Evolutionary conservation across 2,797 vertebrate species (phyloP).

Genomic region (Cryptoprocta ferox): DNA sequence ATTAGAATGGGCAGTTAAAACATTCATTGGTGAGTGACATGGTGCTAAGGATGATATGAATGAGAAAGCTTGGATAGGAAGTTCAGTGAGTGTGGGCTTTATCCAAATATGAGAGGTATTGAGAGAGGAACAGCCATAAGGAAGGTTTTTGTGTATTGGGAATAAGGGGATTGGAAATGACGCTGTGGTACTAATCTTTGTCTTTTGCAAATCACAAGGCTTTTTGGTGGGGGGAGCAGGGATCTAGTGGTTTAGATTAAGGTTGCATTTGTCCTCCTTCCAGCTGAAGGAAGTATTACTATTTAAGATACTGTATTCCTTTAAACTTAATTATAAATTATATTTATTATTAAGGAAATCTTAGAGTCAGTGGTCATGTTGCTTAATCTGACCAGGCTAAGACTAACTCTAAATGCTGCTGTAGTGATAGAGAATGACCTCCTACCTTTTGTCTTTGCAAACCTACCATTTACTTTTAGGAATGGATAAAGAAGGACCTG

Average conservation of each 20-base stretch:
- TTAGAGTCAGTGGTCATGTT: neutral
- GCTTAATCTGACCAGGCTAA: neutral
- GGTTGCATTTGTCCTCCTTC: neutral
- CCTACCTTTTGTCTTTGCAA: neutral
- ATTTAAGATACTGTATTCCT: neutral
- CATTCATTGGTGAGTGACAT: neutral
- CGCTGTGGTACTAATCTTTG: neutral
- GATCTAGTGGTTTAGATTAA: neutral
- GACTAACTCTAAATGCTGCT: neutral
- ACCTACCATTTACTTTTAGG: neutral
- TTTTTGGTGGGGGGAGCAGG: neutral
- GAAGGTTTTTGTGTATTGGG: neutral
- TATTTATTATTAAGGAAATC: neutral
- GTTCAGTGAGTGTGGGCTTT: neutral
- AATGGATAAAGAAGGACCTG: neutral
- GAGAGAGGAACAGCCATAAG: neutral
- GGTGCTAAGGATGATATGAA: neutral
- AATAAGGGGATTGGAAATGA: neutral
- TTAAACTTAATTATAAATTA: neutral
- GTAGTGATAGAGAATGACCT: neutral
- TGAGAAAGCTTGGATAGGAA: neutral
- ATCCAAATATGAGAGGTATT: neutral
- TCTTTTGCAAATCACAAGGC: neutral
- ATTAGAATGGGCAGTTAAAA: neutral
- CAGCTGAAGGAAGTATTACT: neutral